Percentiles rank a stretch among this genome's conserved stretches.
These are phyloP conservation scores for Hyles lineata DNA, from an alignment of 2,888 invertebrate genomes.

Conservation along the genomic window DNA sequence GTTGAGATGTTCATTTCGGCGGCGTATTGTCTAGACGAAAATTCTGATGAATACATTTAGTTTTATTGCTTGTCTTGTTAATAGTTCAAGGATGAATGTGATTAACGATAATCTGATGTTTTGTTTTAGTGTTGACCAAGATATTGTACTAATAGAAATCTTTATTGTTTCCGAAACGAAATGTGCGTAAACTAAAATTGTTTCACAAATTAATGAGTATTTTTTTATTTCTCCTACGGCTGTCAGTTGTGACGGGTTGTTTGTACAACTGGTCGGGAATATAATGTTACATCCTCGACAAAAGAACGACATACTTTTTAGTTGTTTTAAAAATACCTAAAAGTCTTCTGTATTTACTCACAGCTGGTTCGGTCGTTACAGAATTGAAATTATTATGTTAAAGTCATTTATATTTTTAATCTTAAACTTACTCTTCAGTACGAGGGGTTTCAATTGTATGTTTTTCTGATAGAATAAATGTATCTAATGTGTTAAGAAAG, in stretches of 20 bases:
- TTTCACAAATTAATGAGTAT: not conserved
- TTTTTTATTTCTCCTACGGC: not conserved
- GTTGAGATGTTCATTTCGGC: slow-evolving; percentile 38
- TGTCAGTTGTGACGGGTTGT: not conserved
- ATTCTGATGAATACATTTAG: slow-evolving; percentile 36
- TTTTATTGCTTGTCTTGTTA: slow-evolving; percentile 28
- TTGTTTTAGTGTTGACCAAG: not conserved
- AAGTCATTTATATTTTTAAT: not conserved
- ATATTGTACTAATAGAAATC: not conserved
- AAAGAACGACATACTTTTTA: not conserved
- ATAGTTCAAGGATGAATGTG: not conserved
- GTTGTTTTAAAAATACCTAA: not conserved
- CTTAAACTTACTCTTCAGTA: too few relatives aligned
- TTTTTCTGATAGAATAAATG: not conserved
- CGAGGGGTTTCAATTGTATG: too few relatives aligned
- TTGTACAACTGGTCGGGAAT: not conserved
- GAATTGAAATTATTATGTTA: not conserved
- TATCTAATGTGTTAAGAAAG: not conserved
- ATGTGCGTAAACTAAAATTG: not conserved
- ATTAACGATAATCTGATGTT: not conserved
- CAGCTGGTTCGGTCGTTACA: slow-evolving; percentile 1
- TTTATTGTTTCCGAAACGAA: not conserved
- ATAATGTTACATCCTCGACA: slow-evolving; percentile 10
- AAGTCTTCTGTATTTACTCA: not conserved
- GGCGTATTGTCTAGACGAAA: slow-evolving; percentile 42